Evolutionary conservation across 2,113 vertebrate genomes (phyloP).

Genomic region (Heloderma charlesbogerti): DNA sequence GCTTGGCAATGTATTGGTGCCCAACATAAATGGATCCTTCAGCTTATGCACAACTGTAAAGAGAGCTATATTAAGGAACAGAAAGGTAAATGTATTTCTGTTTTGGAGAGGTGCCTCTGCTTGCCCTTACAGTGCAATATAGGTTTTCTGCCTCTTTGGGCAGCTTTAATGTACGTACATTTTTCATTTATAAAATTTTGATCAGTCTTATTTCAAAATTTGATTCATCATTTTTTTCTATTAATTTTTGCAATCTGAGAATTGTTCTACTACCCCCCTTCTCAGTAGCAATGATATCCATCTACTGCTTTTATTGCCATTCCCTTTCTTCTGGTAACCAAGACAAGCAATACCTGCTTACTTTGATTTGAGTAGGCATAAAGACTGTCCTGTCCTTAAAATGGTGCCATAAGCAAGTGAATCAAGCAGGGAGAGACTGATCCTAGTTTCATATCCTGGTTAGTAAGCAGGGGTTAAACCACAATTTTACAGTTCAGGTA

Average conservation of each 20-base stretch:
- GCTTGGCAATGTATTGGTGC: constrained; percentile 97
- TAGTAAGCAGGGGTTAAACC: not conserved
- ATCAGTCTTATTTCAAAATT: too few species aligned
- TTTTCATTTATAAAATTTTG: too few species aligned
- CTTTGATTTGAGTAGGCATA: not conserved
- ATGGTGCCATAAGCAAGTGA: not conserved
- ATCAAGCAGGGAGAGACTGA: not conserved
- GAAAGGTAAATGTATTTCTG: constrained; percentile 82
- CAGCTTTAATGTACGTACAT: too few species aligned
- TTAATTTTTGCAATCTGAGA: too few species aligned
- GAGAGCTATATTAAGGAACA: constrained; percentile 90
- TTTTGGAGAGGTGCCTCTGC: not conserved
- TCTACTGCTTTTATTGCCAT: not conserved
- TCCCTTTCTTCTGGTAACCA: not conserved
- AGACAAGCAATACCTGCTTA: not conserved
- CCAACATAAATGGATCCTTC: constrained; percentile 96
- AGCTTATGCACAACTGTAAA: constrained; percentile 94
- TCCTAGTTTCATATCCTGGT: not conserved
- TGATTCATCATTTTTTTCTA: too few species aligned
- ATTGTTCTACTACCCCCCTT: not conserved
- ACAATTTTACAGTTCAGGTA: not conserved
- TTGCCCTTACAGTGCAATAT: constrained; percentile 41
- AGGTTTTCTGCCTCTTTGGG: constrained; percentile 33
- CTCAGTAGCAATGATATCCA: not conserved
- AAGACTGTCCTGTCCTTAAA: not conserved